phyloP scores from a whole-genome alignment of 2,888 invertebrate species.

The Esperia sulphurella region DNA sequence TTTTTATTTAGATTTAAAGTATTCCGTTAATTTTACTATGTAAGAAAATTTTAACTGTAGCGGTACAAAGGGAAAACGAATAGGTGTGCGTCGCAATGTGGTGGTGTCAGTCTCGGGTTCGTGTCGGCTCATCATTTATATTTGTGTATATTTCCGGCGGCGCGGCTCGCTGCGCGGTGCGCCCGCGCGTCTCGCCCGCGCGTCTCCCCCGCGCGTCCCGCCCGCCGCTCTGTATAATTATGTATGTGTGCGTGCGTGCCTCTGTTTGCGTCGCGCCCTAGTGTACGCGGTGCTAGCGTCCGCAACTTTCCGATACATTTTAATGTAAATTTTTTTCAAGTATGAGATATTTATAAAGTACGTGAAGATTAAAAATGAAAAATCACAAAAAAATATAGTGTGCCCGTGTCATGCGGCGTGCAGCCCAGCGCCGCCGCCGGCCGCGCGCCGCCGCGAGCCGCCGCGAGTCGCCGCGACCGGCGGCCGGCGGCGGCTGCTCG shows the following conservation, averaged over 20 bases:
- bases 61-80: conserved; percentile 70
- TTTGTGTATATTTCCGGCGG: conserved; percentile 49
- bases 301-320: conserved; percentile 67
- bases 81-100: conserved; percentile 71
- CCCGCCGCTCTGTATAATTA: conserved; percentile 6
- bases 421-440: background rate
- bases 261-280: conserved; percentile 34
- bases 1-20: conserved; percentile 75
- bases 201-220: conserved; percentile 2
- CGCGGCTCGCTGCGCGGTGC: conserved; percentile 7
- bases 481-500: conserved; percentile 14
- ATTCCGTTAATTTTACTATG: conserved; percentile 78
- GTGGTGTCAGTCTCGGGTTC: conserved; percentile 53
- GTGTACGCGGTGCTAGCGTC: conserved; percentile 42
- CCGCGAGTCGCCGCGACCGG: background rate
- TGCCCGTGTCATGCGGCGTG: conserved; percentile 34
- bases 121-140: conserved; percentile 58
- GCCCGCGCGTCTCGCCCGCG: background rate
- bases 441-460: conserved; percentile 1
- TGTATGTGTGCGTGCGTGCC: conserved; percentile 42
- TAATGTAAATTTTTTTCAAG: conserved; percentile 77
- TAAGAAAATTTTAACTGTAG: conserved; percentile 71
- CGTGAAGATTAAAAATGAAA: conserved; percentile 69
- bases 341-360: conserved; percentile 78
- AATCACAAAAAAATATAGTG: conserved; percentile 58